A percentile compares a stretch with the other conserved stretches of the same genome.
phyloP scores from a whole-genome alignment of 2,888 invertebrate genomes.

The Ceriagrion tenellum region DNA sequence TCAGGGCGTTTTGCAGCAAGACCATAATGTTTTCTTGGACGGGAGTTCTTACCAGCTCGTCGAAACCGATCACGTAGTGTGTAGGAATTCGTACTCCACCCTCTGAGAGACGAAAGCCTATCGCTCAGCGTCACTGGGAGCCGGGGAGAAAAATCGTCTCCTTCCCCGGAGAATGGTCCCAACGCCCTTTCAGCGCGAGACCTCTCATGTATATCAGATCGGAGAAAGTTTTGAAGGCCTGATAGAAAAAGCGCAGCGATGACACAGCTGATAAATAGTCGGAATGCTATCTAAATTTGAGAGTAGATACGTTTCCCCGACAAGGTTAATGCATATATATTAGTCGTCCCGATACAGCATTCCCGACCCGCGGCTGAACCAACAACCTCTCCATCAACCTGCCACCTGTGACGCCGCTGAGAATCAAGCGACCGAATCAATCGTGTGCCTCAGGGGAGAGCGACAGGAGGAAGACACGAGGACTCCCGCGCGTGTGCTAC shows the following conservation, averaged over 20 bases:
- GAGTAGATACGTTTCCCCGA: conserved; percentile 3
- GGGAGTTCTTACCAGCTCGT: not conserved
- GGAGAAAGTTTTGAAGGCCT: not conserved
- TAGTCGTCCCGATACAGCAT: conserved; percentile 8
- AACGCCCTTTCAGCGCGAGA: not conserved
- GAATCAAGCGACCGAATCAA: not conserved
- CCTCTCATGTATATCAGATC: conserved; percentile 30
- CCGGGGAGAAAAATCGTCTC: not conserved
- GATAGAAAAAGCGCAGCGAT: not conserved
- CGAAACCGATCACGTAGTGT: not conserved
- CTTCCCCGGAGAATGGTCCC: not conserved
- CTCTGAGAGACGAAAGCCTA: not conserved
- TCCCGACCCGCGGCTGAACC: conserved; percentile 8
- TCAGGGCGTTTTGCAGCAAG: not conserved
- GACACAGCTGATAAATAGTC: conserved; percentile 20
- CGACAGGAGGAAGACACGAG: not conserved
- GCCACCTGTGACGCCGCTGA: not conserved
- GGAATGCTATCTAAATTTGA: conserved; percentile 21
- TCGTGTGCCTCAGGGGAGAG: not conserved
- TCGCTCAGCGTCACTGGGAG: not conserved
- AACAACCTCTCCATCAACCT: conserved; percentile 1
- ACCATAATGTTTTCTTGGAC: not conserved
- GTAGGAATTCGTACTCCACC: not conserved
- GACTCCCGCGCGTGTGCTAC: not conserved
- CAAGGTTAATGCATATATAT: conserved; percentile 31